These are phyloP conservation scores for Rhinella marina DNA, from an alignment of 2,797 vertebrate species.

Conservation along the genomic window DNA sequence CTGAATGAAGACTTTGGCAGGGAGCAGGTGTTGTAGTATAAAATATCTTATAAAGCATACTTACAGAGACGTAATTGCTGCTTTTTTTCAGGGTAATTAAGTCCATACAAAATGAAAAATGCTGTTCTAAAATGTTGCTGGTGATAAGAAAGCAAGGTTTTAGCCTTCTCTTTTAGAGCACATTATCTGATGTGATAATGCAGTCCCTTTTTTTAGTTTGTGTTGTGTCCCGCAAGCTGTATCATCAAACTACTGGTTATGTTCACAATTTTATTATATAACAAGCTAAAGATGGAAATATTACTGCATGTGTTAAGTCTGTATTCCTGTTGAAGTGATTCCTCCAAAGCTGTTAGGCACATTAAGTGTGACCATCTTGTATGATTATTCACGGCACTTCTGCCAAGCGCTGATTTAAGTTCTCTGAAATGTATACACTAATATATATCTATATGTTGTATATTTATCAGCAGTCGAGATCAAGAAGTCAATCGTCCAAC, in stretches of 20 bases:
- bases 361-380: conserved; percentile 68
- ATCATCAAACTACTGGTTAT: conserved; percentile 76
- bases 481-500: conserved; percentile 12
- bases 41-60: conserved; percentile 67
- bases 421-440: conserved; percentile 42
- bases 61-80: conserved; percentile 78
- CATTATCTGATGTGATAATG: conserved; percentile 74
- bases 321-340: conserved; percentile 47
- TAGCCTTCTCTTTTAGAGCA: conserved; percentile 71
- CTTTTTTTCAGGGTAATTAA: conserved; percentile 82
- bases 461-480: conserved; percentile 24
- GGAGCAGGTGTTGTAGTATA: conserved; percentile 58
- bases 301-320: conserved; percentile 80
- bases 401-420: conserved; percentile 70
- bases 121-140: conserved; percentile 77
- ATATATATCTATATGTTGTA: conserved; percentile 35
- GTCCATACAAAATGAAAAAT: conserved; percentile 70
- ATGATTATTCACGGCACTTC: conserved; percentile 69
- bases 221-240: conserved; percentile 75
- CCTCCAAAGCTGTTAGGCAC: conserved; percentile 45
- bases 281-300: conserved; percentile 69
- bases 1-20: conserved; percentile 69
- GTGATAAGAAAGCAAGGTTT: conserved; percentile 71
- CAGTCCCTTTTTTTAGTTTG: conserved; percentile 72
- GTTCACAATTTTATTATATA: conserved; percentile 71